phyloP scores from a whole-genome alignment of 1,140 invertebrate genomes.

The Drosophila oshimai region DNA sequence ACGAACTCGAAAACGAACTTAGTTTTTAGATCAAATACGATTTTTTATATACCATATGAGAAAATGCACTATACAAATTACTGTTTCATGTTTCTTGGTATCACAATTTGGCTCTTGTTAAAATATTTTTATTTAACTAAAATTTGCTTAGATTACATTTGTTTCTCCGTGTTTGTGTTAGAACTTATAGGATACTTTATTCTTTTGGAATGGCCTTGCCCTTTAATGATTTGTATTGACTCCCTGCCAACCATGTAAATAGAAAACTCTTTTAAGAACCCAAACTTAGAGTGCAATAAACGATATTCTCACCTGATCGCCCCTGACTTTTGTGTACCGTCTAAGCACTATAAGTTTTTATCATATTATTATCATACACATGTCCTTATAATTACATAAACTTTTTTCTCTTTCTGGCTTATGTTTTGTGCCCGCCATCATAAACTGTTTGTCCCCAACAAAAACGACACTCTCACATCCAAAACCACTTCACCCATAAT shows the following conservation, averaged over 20 bases:
- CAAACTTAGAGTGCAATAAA: slow-evolving; percentile 50
- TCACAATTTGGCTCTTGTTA: not conserved
- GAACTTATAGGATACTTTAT: too few relatives aligned
- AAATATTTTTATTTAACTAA: not conserved
- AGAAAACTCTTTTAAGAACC: not conserved
- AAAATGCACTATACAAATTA: not conserved
- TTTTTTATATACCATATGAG: slow-evolving; percentile 7
- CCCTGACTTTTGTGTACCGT: slow-evolving; percentile 22
- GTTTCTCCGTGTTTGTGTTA: too few relatives aligned
- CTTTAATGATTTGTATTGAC: too few relatives aligned
- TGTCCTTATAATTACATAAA: slow-evolving; percentile 62
- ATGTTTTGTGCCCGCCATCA: slow-evolving; percentile 57
- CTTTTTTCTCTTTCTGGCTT: slow-evolving; percentile 68
- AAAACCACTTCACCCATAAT: slow-evolving; percentile 26
- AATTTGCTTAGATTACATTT: too few relatives aligned
- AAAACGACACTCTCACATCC: slow-evolving; percentile 3
- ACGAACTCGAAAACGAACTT: slow-evolving; percentile 30
- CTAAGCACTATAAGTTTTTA: not conserved
- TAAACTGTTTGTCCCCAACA: slow-evolving; percentile 18
- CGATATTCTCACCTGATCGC: slow-evolving; percentile 14
- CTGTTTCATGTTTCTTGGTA: not conserved
- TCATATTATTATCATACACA: slow-evolving; percentile 32
- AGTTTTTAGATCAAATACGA: not conserved
- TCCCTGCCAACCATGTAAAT: slow-evolving; percentile 6
- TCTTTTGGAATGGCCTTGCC: too few relatives aligned